Evolutionary conservation across 2,113 vertebrate species (phyloP), one percentile per base, ranked within the genome.

Genomic region (Cheilinus undulatus): DNA sequence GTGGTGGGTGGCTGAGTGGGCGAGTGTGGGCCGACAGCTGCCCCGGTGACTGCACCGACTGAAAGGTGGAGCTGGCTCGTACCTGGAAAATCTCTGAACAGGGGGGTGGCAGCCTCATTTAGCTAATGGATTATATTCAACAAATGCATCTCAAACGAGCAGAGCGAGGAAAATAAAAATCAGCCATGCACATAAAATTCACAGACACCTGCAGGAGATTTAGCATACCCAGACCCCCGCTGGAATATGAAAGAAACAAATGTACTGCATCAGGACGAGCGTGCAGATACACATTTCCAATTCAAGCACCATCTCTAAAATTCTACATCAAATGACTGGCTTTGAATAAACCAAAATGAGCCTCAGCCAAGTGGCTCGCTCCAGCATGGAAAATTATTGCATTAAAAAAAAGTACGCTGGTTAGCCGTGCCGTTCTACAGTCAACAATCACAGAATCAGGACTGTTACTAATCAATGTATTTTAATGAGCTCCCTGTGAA

Each of bases 401-500:
- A 80, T 84, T 38, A 71, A 85, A 86, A n/a, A n/a, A 86, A 83
- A 45, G 42, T 48, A 76, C 63, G 72, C 70, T 68, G 50, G 67
- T 87, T 87, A 82, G 80, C 48, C 15, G 65, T 78, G 59, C 57
- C 59, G 71, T 85, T 89, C 84, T 74, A 77, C 77, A 83, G 76
- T 82, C 88, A 87, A 81, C 82, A 89, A 91, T 87, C 80, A 88
- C 61, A 79, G 73, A 84, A 85, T 84, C 76, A 45, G 82, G 68
- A 82, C 72, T 70, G 58, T 76, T 82, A 60, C 84, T 88, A 87
- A 92, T 90, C 86, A 87, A 84, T 88, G 84, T 76, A 68, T 85
- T 88, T 85, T 91, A 89, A 91, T 86, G 88, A 90, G 88, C 65
- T 81, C 78, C 53, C 71, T 46, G 71, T 73, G 86, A 88, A 84